A percentile compares a stretch with the other conserved stretches of the same genome.
These are phyloP conservation scores for Sula dactylatra DNA, from an alignment of 2,113 vertebrate species.

Conservation along the genomic window DNA sequence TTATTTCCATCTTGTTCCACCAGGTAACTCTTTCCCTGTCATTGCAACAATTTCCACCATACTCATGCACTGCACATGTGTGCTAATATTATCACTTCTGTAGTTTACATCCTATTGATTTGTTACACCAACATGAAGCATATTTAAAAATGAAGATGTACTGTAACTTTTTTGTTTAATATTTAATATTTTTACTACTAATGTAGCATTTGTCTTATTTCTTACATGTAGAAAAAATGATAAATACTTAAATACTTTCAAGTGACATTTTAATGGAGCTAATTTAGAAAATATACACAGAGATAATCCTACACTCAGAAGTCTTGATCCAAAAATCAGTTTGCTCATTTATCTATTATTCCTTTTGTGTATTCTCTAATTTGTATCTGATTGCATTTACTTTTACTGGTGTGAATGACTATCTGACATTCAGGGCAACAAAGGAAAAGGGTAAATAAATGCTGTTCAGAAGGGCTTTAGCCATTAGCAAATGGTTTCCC, in stretches of 20 bases:
- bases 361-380: background rate
- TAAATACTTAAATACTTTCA: background rate
- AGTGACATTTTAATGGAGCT: background rate
- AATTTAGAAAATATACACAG: background rate
- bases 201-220: background rate
- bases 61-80: accelerated
- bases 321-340: background rate
- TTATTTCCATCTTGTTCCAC: background rate
- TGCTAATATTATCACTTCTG: background rate
- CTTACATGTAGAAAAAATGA: background rate
- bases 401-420: background rate
- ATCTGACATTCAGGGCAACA: background rate
- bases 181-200: background rate
- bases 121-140: background rate
- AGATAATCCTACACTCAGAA: background rate
- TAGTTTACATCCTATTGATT: background rate
- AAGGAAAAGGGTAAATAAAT: background rate
- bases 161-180: background rate
- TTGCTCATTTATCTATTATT: background rate
- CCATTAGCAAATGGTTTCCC: background rate
- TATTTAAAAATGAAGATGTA: background rate
- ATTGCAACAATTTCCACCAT: background rate
- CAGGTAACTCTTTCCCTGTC: background rate
- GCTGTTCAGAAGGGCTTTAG: background rate
- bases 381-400: background rate